Percentiles rank a stretch among this genome's conserved stretches.
Evolutionary conservation across 2,113 vertebrate genomes (phyloP).

Genomic region (Sander vitreus): DNA sequence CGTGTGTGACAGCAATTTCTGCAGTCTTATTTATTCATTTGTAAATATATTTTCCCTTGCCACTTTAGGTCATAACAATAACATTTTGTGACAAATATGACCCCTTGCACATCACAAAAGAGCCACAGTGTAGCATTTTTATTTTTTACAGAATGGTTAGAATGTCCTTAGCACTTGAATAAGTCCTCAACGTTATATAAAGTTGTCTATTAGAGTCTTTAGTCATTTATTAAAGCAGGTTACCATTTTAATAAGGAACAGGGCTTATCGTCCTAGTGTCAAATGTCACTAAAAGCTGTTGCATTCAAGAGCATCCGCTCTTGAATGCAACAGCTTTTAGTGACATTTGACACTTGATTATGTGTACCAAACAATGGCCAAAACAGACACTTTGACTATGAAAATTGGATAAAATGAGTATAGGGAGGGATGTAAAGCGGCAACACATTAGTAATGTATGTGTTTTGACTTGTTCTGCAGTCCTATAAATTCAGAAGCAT

Average conservation of each 20-base stretch:
- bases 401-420: background rate
- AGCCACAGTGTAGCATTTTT: background rate
- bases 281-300: too few species aligned
- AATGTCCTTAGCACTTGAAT: background rate
- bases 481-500: constrained; percentile 38
- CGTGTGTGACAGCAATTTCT: background rate
- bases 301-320: too few species aligned
- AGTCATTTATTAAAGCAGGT: background rate
- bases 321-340: constrained; percentile 70
- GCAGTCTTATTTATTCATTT: constrained; percentile 7
- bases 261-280: background rate
- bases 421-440: background rate
- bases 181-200: background rate
- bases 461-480: constrained; percentile 24
- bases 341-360: constrained; percentile 20
- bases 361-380: background rate
- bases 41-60: background rate
- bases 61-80: constrained; percentile 23
- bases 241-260: constrained; percentile 6
- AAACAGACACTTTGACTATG: background rate
- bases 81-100: constrained; percentile 19
- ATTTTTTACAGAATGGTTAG: background rate
- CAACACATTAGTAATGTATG: background rate
- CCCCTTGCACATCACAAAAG: background rate
- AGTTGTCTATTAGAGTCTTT: constrained; percentile 16